Conservation (phyloP, 2,888 invertebrate genomes). For the Alentia gelatinosa region DNA sequence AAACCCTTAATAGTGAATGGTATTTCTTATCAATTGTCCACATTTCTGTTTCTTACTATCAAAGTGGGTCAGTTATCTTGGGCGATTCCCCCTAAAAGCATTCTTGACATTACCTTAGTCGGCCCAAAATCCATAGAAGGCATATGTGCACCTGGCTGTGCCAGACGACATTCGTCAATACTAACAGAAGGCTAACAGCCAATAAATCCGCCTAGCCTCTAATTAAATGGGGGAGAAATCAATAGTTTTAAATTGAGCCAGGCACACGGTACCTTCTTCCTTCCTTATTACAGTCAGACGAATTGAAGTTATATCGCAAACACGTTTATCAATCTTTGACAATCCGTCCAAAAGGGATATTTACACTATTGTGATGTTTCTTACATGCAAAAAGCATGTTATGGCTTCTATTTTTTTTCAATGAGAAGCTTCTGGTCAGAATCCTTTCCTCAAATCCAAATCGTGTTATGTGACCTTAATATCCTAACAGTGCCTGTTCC, state of each 20-base stretch:
- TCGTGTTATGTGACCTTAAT: too few relatives aligned
- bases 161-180: not conserved
- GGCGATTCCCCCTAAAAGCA: not conserved
- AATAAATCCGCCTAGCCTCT: not conserved
- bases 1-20: too few relatives aligned
- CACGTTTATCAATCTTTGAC: not conserved
- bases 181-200: not conserved
- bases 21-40: too few relatives aligned
- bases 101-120: not conserved
- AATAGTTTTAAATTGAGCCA: not conserved
- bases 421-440: too few relatives aligned
- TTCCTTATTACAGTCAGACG: not conserved
- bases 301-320: not conserved
- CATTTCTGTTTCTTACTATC: too few relatives aligned
- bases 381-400: too few relatives aligned
- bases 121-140: not conserved
- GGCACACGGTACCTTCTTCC: not conserved
- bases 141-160: constrained; percentile 5
- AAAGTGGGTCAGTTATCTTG: not conserved
- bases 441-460: too few relatives aligned
- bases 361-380: not conserved
- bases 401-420: too few relatives aligned
- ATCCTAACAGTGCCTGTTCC: too few relatives aligned
- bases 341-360: not conserved
- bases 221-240: constrained; percentile 1